Evolutionary conservation across 2,113 vertebrate species (phyloP).

Genomic region (Nothoprocta pentlandii): DNA sequence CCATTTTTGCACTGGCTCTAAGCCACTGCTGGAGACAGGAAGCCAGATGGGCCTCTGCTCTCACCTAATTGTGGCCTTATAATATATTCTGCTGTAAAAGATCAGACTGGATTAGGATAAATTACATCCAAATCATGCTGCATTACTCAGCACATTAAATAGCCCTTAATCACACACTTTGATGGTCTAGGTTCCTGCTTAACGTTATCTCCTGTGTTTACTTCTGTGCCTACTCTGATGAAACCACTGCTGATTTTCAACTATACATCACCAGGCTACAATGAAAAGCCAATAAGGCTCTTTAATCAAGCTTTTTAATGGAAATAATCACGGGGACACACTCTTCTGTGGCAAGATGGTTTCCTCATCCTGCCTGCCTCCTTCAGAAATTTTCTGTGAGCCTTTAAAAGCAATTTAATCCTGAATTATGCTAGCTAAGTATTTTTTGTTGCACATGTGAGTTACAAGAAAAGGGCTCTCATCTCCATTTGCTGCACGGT

Average conservation of each 20-base stretch:
- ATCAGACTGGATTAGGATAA: conserved; percentile 71
- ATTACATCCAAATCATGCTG: conserved; percentile 55
- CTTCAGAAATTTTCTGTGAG: conserved; percentile 62
- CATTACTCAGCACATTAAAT: conserved; percentile 67
- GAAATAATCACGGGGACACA: conserved; percentile 36
- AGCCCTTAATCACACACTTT: conserved; percentile 47
- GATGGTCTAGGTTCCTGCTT: conserved; percentile 21
- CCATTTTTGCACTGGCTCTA: conserved; percentile 59
- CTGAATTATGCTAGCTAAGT: conserved; percentile 65
- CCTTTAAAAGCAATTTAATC: conserved; percentile 63
- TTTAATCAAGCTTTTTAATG: conserved; percentile 60
- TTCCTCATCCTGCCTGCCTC: conserved; percentile 59
- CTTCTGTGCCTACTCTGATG: conserved; percentile 35
- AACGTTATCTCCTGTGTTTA: conserved; percentile 42
- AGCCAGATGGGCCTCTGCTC: conserved; percentile 68
- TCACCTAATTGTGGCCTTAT: conserved; percentile 70
- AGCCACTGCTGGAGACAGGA: conserved; percentile 61
- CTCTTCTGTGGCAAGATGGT: conserved; percentile 26
- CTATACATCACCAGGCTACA: conserved; percentile 19
- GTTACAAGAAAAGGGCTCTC: conserved; percentile 63
- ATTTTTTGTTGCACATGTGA: conserved; percentile 63
- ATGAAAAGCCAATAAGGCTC: conserved; percentile 57
- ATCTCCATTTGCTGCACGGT: conserved; percentile 48
- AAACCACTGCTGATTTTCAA: conserved; percentile 33
- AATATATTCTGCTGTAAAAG: conserved; percentile 67